Evolutionary conservation across 2,797 vertebrate species (phyloP), one percentile per base, ranked within the genome.

Genomic region (Helarctos malayanus): DNA sequence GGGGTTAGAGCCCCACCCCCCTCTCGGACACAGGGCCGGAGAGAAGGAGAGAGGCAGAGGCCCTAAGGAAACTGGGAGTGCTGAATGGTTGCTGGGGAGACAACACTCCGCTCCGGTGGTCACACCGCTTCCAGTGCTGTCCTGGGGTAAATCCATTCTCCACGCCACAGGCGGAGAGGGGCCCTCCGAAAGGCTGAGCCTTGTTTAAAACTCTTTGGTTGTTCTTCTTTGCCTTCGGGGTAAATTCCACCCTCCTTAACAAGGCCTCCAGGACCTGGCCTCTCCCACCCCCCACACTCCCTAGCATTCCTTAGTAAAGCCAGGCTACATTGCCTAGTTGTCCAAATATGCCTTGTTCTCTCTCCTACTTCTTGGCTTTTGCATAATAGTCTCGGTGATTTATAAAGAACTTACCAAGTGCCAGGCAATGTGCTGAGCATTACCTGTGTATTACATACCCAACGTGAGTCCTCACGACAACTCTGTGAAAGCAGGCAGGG

Each of bases 351-450:
- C 16, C 63, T 47, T 35, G 56, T 80, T 89, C 73, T 56, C 38
- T 25, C 56, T 65, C 78, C 71, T 29, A 54, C 84, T 73, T 73
- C 80, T 65, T 63, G 63, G 47, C 9, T 73, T 95, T 85, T 95
- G 80, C 38, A 5, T 57, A 65, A 75, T 3, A 75, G 49, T 75
- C n/a, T 19, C 75, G 38, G 73, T 92, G 79, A 75, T 89, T 95
- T 92, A 75, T 52, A 95, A 92, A 89, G 71, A n/a, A 49, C 65
- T 73, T 14, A 61, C 54, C 63, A 89, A 85, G 54, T 85, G 41
- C 71, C 54, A 92, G 65, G 89, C 71, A 71, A 89, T 57, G 79
- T 65, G 56, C n/a, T 29, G 75, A 81, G 65, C 27, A 45, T 83
- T 94, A 27, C 29, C 5, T 5, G 61, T 27, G 38, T 71, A 32